phyloP scores from a whole-genome alignment of 1,140 invertebrate genomes.

The Drosophila varians region DNA sequence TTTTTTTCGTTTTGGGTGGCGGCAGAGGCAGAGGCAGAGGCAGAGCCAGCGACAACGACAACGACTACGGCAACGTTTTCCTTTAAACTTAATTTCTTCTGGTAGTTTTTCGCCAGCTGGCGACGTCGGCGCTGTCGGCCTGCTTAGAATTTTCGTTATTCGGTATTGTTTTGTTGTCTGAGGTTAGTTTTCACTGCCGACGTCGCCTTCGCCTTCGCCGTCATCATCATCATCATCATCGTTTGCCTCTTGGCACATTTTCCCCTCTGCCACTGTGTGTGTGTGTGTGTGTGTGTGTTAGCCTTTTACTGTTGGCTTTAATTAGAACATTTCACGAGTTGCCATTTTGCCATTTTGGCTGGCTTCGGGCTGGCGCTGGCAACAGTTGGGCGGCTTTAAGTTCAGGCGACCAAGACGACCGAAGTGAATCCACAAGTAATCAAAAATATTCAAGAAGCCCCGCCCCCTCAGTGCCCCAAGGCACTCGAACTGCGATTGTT shows the following conservation, averaged over 20 bases:
- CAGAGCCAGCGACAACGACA: too few species aligned
- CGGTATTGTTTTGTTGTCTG: constrained; percentile 80
- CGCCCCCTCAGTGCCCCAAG: too few species aligned
- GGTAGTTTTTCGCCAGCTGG: constrained; percentile 62
- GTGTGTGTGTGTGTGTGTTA: constrained; percentile 15
- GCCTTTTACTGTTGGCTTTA: constrained; percentile 77
- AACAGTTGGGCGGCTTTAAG: constrained; percentile 76
- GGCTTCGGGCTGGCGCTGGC: constrained; percentile 53
- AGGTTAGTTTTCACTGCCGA: constrained; percentile 80
- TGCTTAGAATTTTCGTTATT: constrained; percentile 82
- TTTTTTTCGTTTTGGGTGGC: too few species aligned
- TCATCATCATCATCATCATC: constrained; percentile 12
- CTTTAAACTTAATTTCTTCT: constrained; percentile 82
- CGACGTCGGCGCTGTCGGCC: constrained; percentile 39
- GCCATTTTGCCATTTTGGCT: neutral
- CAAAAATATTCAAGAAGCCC: neutral
- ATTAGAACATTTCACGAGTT: constrained; percentile 78
- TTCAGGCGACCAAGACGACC: constrained; percentile 11
- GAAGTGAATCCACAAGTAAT: constrained; percentile 17
- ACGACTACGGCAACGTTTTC: constrained; percentile 9
- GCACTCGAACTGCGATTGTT: neutral
- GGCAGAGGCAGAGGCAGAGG: too few species aligned
- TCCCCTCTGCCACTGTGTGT: constrained; percentile 46
- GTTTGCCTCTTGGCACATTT: constrained; percentile 76
- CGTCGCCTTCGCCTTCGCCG: constrained; percentile 21